Evolutionary conservation across 1,140 invertebrate genomes (phyloP), one percentile per base, ranked within the genome.

Genomic region (Papilio aristodemus): DNA sequence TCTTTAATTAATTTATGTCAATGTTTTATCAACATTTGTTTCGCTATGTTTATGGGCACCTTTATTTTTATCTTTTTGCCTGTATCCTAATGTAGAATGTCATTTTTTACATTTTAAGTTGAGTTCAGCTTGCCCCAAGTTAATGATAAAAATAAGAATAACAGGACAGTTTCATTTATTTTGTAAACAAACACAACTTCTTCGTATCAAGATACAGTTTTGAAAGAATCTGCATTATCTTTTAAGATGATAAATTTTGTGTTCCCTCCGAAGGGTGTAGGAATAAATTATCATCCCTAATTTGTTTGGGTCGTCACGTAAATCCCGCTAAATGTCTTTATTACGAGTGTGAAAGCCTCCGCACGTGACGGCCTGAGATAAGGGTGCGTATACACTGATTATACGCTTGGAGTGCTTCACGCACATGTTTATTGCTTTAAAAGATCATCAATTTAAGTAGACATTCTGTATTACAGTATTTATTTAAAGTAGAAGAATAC

Each of bases 331-430:
- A 50, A 50, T 50, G 46, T 50, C 19, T 50, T 46, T 46, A 14
- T 46, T 50, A 50, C 46, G 46, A 22, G 17, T 17, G 46, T 50
- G 46, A 50, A 50, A 50, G 46, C 46, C 46, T 10, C 6, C 46
- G 46, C 46, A 50, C 46, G 46, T 50, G 46, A 50, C 46, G 17
- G 46, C 46, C 17, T 17, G 46, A 7, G 46, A 50, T 50, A 50
- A 50, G 46, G 46, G 46, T 17, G 46, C 46, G 46, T 50, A 10
- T 9, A 50, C 46, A 50, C 46, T 19, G 46, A 50, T 50, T 50
- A 50, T 50, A 17, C 11, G 46, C 46, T 22, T 19, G 6, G 7
- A 46, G 14, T 9, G 9, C n/a, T 46, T 46, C 14, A 50, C n/a
- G 9, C 19, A 22, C 19, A 50, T 22, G 19, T 50, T 50, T 13